Evolutionary conservation across 2,113 vertebrate genomes (phyloP).

Genomic region (Pampusana beccarii): DNA sequence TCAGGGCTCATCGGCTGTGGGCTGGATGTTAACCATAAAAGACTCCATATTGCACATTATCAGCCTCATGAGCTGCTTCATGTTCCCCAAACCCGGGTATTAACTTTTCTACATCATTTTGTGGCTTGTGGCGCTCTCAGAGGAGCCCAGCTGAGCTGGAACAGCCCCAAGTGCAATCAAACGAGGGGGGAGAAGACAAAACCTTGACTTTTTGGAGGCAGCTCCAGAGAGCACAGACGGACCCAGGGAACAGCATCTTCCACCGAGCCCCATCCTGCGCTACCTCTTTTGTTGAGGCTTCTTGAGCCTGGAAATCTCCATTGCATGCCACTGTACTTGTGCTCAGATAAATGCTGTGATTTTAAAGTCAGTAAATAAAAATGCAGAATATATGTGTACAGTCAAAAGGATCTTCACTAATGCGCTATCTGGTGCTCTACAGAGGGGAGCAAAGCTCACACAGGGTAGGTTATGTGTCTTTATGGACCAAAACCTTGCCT

Average conservation of each 20-base stretch:
- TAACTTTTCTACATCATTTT: background rate
- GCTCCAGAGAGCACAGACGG: background rate
- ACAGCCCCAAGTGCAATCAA: background rate
- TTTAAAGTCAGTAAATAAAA: background rate
- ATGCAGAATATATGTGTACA: background rate
- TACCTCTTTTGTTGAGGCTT: background rate
- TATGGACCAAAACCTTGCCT: background rate
- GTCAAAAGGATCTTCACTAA: background rate
- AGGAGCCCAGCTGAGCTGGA: background rate
- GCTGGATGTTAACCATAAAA: background rate
- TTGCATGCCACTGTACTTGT: rapidly evolving
- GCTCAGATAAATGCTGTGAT: background rate
- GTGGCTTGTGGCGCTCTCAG: background rate
- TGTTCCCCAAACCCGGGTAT: background rate
- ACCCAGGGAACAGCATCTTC: background rate
- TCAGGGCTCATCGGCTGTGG: background rate
- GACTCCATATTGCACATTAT: background rate
- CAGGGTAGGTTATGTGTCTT: background rate
- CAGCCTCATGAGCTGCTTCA: background rate
- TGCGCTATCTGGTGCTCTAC: background rate
- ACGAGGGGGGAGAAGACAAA: background rate
- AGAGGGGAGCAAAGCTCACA: rapidly evolving
- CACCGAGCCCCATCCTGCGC: background rate
- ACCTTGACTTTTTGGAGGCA: background rate
- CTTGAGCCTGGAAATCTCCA: background rate